Conservation (phyloP, 2,888 invertebrate species). For the Pegoplata infirma region DNA sequence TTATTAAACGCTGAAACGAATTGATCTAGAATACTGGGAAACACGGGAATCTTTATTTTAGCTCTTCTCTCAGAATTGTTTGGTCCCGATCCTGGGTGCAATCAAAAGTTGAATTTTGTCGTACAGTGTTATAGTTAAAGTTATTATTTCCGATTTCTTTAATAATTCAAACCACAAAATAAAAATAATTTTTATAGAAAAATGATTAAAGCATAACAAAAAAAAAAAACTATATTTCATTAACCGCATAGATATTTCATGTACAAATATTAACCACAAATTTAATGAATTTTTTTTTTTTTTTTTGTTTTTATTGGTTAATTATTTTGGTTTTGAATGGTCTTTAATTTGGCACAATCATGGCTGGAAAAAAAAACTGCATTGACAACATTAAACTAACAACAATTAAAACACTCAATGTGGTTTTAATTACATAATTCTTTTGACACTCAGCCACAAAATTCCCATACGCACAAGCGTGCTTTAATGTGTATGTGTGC, state of each 20-base stretch:
- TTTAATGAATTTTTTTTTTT: conserved; percentile 5
- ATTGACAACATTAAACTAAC: conserved; percentile 49
- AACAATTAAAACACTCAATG: conserved; percentile 62
- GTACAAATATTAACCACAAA: conserved; percentile 24
- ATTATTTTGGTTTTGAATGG: conserved; percentile 51
- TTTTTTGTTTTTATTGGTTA: conserved; percentile 26
- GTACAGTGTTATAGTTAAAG: no score
- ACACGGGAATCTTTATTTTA: no score
- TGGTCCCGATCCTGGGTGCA: no score
- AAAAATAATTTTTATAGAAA: not conserved
- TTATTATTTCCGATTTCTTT: no score
- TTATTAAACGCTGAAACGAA: no score
- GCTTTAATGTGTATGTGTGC: not conserved
- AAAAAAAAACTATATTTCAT: not conserved
- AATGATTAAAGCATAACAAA: not conserved
- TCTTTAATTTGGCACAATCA: conserved; percentile 35
- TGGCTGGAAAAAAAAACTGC: conserved; percentile 6
- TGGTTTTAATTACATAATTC: conserved; percentile 61
- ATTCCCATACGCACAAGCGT: conserved; percentile 32
- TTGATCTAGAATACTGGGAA: no score
- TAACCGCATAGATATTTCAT: conserved; percentile 40
- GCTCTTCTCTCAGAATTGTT: no score
- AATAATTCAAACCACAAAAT: not conserved
- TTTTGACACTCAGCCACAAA: conserved; percentile 53
- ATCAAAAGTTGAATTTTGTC: no score